Evolutionary conservation across 2,888 invertebrate genomes (phyloP).

Genomic region (Diogma glabrata): DNA sequence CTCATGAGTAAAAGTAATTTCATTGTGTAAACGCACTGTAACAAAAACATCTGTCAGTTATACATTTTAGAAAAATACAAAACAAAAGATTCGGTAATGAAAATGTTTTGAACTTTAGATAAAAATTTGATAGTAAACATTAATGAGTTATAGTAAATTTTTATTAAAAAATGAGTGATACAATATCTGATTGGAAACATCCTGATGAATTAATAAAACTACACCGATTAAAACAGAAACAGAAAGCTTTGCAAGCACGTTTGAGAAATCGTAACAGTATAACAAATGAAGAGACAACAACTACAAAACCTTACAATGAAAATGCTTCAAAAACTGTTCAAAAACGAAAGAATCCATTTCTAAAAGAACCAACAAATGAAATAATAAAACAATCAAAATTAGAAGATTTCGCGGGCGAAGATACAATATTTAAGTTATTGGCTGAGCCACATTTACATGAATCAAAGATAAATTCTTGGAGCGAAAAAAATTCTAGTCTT

Average conservation of each 20-base stretch:
- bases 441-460: no score
- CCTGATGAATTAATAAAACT: conserved; percentile 42
- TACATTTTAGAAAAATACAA: no score
- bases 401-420: conserved; percentile 15
- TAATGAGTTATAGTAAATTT: no score
- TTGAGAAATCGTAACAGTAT: no score
- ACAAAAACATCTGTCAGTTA: no score
- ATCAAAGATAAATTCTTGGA: no score
- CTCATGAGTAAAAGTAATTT: no score
- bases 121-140: no score
- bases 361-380: conserved; percentile 26
- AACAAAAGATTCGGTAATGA: no score
- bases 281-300: conserved; percentile 24
- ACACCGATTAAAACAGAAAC: conserved; percentile 63
- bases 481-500: conserved; percentile 10
- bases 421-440: conserved; percentile 21
- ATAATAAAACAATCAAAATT: background rate
- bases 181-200: background rate
- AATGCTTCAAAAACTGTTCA: conserved; percentile 34
- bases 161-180: conserved; percentile 3
- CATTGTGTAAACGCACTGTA: no score
- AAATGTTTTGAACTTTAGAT: no score
- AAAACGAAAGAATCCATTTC: conserved; percentile 68
- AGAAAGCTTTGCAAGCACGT: conserved; percentile 63
- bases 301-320: conserved; percentile 5